These are phyloP conservation scores for Coenobita brevimanus DNA, from an alignment of 1,140 invertebrate genomes.

Conservation along the genomic window DNA sequence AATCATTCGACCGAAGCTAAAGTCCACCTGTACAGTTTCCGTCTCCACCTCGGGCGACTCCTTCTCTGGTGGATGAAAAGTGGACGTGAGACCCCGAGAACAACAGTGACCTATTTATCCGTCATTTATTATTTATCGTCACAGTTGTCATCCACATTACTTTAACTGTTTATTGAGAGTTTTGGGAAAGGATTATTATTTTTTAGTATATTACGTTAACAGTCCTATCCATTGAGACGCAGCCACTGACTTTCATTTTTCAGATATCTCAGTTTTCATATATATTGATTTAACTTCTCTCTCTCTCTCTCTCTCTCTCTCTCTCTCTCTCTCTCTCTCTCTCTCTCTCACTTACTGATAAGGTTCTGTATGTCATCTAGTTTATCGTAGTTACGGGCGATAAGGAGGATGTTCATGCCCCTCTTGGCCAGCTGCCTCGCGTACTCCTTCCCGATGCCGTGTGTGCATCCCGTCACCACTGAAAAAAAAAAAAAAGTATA, in stretches of 20 bases:
- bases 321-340: background rate
- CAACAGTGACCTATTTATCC: background rate
- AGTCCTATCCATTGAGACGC: too few relatives aligned
- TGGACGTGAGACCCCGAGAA: background rate
- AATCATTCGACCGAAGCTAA: constrained; percentile 71
- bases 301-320: too few relatives aligned
- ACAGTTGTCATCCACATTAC: too few relatives aligned
- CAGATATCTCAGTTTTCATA: too few relatives aligned
- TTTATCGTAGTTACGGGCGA: constrained; percentile 89
- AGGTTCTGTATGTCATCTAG: constrained; percentile 74
- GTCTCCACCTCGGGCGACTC: constrained; percentile 45
- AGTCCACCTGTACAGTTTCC: constrained; percentile 73
- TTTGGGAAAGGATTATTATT: too few relatives aligned
- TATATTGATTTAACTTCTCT: too few relatives aligned
- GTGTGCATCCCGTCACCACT: constrained; percentile 77
- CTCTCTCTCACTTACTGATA: constrained; percentile 31
- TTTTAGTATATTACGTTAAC: too few relatives aligned
- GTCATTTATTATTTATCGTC: background rate
- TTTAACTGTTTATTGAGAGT: too few relatives aligned
- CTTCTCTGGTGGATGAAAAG: background rate
- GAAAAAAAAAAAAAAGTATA: background rate
- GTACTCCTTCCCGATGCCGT: constrained; percentile 77
- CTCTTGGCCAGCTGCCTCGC: constrained; percentile 74
- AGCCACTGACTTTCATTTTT: too few relatives aligned
- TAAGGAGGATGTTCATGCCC: constrained; percentile 89